Base-by-base conservation (phyloP, 1,140 invertebrate genomes). In the Zaprionus davidi region DNA sequence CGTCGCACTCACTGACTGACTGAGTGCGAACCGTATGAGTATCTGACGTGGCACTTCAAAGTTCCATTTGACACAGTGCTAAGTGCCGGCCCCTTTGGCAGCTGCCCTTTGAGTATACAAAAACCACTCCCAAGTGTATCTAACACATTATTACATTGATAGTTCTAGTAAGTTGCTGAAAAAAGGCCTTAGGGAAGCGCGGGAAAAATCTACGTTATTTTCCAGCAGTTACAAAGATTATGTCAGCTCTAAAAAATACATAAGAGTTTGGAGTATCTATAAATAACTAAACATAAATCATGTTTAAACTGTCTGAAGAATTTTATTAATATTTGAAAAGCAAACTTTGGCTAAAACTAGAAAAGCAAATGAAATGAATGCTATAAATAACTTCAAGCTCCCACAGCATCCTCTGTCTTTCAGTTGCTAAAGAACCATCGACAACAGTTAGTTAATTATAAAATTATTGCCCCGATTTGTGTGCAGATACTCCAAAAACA, bases 401-500 rank as follows among this genome's bases (percentile, higher is more conserved):
- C 38, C 38, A 41, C 38, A n/a, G 38, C 38, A n/a, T 41, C 38
- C 46, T 49, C 17, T 20, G 5, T 7, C 7, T 31, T 31, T 31
- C 28, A 31, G 7, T 31, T 11, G n/a, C n/a, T n/a, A 4, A 49
- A 28, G 22, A 15, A 70, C 64, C 36, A 72, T 38, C 15, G 28
- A 17, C 38, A 64, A 64, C 64, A 69, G n/a, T 56, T 51, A 53
- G 57, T 68, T 78, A 71, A 85, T 84, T 56, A 80, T 80, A 62
- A 80, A 72, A 78, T 67, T 81, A 75, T 71, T 55, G 41, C 63
- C 51, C 81, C 44, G 57, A 70, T 69, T 76, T 79, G 63, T 56
- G 53, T 65, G 73, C 76, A 76, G 67, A 64, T 79, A 83, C 82
- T 78, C 78, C 55, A 12, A 63, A 70, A 74, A 69, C 65, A 69